Evolutionary conservation across 2,888 invertebrate species (phyloP).

Genomic region (Lysandra coridon): DNA sequence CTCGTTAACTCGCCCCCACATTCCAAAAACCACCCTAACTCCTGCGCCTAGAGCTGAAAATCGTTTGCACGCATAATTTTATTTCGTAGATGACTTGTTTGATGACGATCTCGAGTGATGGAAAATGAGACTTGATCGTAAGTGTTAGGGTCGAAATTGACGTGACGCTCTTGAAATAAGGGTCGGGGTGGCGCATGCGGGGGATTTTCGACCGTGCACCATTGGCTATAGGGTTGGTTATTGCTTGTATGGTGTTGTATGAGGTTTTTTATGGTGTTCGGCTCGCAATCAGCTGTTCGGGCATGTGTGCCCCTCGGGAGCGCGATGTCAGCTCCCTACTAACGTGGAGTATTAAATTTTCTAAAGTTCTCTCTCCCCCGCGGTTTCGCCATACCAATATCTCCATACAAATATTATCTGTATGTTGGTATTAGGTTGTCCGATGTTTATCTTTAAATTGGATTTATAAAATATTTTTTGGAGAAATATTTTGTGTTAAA

Average conservation of each 20-base stretch:
- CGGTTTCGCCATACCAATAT: constrained; percentile 38
- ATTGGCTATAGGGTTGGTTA: constrained; percentile 40
- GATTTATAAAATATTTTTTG: not conserved
- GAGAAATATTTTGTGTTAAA: too few species aligned
- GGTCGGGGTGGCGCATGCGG: constrained; percentile 48
- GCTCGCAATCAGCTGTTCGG: constrained; percentile 77
- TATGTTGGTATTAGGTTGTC: not conserved
- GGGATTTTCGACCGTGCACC: constrained; percentile 39
- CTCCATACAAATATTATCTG: constrained; percentile 36
- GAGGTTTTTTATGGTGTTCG: constrained; percentile 72
- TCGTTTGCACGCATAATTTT: constrained; percentile 45
- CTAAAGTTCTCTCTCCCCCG: constrained; percentile 51
- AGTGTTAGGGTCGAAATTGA: constrained; percentile 52
- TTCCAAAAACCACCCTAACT: constrained; percentile 46
- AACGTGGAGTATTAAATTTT: constrained; percentile 59
- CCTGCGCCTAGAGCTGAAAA: constrained; percentile 45
- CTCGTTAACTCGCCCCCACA: constrained; percentile 53
- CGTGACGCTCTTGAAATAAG: constrained; percentile 49
- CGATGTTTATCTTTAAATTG: constrained; percentile 16
- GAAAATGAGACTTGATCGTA: constrained; percentile 51
- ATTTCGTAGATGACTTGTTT: constrained; percentile 61
- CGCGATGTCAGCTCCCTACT: constrained; percentile 63
- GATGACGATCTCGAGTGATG: constrained; percentile 50
- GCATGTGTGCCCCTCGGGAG: constrained; percentile 71
- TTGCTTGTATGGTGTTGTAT: constrained; percentile 47